Conservation (phyloP, 2,113 vertebrate genomes). For the Pontoporia blainvillei region DNA sequence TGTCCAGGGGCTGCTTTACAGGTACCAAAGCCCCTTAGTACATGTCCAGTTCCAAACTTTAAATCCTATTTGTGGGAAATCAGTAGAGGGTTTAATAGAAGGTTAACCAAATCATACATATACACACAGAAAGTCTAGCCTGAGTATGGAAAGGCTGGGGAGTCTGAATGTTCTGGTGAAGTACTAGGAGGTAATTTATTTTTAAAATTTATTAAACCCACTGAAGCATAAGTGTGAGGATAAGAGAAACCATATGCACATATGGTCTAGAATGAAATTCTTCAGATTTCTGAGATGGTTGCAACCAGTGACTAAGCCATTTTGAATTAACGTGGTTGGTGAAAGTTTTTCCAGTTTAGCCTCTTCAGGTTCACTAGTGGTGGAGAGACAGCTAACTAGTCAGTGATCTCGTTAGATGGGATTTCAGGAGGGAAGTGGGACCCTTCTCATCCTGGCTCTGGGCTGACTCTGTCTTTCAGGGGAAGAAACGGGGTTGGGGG, state of each 20-base stretch:
- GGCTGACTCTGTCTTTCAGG: not conserved
- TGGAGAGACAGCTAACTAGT: not conserved
- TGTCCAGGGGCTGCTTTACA: not conserved
- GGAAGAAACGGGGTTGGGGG: fast-evolving
- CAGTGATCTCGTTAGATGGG: not conserved
- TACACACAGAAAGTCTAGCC: not conserved
- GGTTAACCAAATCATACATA: conserved; percentile 47
- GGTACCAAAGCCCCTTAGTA: not conserved
- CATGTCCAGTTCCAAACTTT: not conserved
- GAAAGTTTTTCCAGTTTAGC: not conserved
- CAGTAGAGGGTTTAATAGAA: conserved; percentile 59
- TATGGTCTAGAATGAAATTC: conserved; percentile 27
- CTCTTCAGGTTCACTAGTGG: conserved; percentile 29
- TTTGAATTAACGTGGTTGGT: conserved; percentile 27
- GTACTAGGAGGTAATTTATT: conserved; percentile 50
- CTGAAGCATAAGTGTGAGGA: conserved; percentile 21
- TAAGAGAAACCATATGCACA: conserved; percentile 27
- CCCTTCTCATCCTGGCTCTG: not conserved
- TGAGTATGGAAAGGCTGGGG: conserved; percentile 33
- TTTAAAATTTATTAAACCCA: conserved; percentile 47
- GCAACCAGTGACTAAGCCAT: not conserved
- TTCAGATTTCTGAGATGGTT: conserved; percentile 2
- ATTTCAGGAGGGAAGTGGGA: not conserved
- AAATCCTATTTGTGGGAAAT: conserved; percentile 42
- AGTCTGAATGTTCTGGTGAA: not conserved